phyloP scores from a whole-genome alignment of 1,140 invertebrate species.

The Drosophila ambigua region DNA sequence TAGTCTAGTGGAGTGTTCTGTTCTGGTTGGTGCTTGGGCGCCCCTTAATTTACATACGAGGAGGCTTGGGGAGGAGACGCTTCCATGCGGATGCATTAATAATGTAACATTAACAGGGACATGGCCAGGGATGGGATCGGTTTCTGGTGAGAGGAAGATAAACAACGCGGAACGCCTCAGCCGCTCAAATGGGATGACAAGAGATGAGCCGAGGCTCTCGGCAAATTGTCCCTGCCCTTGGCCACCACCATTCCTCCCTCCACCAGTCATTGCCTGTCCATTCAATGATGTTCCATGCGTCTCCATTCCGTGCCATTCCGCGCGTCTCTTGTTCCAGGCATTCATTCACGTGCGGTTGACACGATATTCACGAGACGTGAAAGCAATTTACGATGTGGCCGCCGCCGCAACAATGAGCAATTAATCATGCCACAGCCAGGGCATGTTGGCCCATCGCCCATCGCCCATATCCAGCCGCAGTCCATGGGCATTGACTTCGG shows the following conservation, averaged over 20 bases:
- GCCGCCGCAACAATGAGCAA: conserved; percentile 71
- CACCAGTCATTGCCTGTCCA: neutral
- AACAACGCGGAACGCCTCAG: conserved; percentile 47
- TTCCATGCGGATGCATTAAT: conserved; percentile 71
- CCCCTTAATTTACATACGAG: conserved; percentile 40
- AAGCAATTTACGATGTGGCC: conserved; percentile 73
- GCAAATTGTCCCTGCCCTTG: neutral
- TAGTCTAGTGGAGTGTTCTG: neutral
- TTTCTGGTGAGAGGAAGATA: conserved; percentile 20
- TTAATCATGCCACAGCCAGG: conserved; percentile 68
- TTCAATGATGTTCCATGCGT: neutral
- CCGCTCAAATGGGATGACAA: conserved; percentile 26
- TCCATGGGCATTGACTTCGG: conserved; percentile 12
- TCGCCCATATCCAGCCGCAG: neutral
- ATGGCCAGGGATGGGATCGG: neutral
- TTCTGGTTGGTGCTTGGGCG: neutral
- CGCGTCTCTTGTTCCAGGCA: conserved; percentile 50
- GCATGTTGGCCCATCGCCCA: neutral
- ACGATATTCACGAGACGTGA: conserved; percentile 58
- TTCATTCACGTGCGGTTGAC: conserved; percentile 58
- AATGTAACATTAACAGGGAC: conserved; percentile 69
- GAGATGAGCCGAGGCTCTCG: conserved; percentile 32
- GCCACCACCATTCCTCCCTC: conserved; percentile 7
- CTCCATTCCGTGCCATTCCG: neutral
- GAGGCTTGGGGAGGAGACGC: conserved; percentile 26